Percentiles rank a stretch among this genome's conserved stretches.
These are phyloP conservation scores for Campylorhamphus procurvoides DNA, from an alignment of 2,113 vertebrate genomes.

Conservation along the genomic window DNA sequence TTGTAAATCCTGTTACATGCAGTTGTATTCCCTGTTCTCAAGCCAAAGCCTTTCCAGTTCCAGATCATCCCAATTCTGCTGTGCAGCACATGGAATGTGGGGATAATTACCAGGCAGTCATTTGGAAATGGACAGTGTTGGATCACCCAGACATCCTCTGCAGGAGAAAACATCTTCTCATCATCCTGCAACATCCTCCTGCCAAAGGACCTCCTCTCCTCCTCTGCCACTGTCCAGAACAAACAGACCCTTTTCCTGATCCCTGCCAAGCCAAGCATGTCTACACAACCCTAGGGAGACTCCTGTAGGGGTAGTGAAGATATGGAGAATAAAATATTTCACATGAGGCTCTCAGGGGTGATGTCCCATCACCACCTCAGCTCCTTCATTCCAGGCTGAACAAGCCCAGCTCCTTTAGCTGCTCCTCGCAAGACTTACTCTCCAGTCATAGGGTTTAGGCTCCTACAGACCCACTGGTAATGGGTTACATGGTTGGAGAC, in stretches of 20 bases:
- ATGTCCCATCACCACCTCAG: neutral
- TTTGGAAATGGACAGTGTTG: neutral
- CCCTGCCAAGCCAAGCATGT: neutral
- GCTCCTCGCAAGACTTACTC: neutral
- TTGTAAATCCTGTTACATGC: neutral
- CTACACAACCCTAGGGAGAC: neutral
- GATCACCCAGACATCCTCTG: neutral
- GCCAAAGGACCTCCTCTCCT: neutral
- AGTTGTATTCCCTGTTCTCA: neutral
- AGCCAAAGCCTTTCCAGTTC: neutral
- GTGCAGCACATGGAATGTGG: neutral
- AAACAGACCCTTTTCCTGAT: neutral
- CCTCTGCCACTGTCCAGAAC: neutral
- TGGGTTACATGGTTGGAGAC: neutral
- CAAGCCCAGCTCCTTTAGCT: neutral
- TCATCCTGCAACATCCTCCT: neutral
- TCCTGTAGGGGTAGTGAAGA: neutral
- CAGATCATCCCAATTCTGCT: neutral
- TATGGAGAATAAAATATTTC: neutral
- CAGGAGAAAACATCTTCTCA: neutral
- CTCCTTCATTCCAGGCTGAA: neutral
- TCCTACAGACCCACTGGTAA: neutral
- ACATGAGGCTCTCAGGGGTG: neutral
- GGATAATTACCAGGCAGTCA: neutral
- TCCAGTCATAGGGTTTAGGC: neutral